A percentile compares a stretch with the other conserved stretches of the same genome.
Evolutionary conservation across 2,113 vertebrate genomes (phyloP).

Genomic region (Rostratula benghalensis): DNA sequence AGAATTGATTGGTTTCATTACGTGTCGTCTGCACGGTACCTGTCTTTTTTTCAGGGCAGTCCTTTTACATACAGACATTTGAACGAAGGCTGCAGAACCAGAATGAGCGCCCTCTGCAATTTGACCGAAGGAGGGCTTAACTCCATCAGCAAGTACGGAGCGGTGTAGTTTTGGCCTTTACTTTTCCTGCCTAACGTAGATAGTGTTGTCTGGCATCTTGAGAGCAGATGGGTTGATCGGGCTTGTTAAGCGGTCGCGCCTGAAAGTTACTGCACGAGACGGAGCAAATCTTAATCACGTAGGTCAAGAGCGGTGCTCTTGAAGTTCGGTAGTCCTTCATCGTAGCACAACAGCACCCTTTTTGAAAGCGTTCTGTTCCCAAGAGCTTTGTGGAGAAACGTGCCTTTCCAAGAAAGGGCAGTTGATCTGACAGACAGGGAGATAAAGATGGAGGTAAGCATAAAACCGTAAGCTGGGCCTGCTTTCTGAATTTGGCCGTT

Average conservation of each 20-base stretch:
- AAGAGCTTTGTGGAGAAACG: neutral
- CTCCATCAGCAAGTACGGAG: no score
- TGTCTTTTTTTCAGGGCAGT: neutral
- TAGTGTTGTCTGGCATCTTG: neutral
- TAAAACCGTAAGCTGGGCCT: neutral
- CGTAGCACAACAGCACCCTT: neutral
- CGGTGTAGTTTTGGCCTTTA: neutral
- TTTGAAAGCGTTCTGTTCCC: neutral
- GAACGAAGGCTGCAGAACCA: neutral
- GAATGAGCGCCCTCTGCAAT: accelerated
- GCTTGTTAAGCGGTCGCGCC: neutral
- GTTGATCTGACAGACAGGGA: neutral
- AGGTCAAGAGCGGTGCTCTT: neutral
- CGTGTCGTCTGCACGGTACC: accelerated
- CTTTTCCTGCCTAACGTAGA: neutral
- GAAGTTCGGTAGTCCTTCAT: neutral
- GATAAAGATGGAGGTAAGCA: neutral
- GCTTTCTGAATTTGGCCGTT: neutral
- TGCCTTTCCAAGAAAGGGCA: neutral
- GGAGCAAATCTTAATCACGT: neutral
- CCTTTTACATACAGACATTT: neutral
- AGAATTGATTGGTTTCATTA: neutral
- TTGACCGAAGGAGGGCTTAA: neutral
- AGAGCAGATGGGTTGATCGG: neutral
- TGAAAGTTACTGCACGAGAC: neutral